Conservation (phyloP, 92 coral and sea anemone genomes). For the Pocillopora grandis region DNA sequence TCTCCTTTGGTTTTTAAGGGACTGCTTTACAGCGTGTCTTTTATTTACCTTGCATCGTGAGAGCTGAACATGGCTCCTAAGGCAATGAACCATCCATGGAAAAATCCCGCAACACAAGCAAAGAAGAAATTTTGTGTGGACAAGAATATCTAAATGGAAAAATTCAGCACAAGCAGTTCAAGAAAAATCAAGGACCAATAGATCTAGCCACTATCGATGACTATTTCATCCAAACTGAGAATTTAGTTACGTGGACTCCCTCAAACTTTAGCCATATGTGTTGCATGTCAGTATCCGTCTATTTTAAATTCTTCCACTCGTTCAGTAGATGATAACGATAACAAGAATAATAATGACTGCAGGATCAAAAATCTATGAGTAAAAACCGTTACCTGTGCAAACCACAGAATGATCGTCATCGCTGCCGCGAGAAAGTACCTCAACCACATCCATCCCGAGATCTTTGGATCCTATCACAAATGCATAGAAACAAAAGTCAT, state of each 20-base stretch:
- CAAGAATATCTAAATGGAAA: conserved; percentile 44
- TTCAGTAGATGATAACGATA: no score
- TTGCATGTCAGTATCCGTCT: no score
- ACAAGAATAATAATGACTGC: background rate
- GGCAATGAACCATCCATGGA: conserved; percentile 62
- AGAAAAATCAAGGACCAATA: no score
- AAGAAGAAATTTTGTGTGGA: conserved; percentile 44
- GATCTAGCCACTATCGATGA: no score
- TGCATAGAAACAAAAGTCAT: background rate
- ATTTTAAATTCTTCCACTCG: no score
- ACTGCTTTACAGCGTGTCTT: no score
- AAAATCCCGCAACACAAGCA: conserved; percentile 53
- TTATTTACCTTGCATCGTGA: conserved; percentile 74
- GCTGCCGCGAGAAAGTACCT: conserved; percentile 45
- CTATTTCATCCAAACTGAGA: no score
- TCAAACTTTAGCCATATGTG: no score
- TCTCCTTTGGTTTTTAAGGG: no score
- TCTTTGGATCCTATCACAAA: conserved; percentile 67
- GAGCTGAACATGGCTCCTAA: conserved; percentile 43
- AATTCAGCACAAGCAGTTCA: background rate
- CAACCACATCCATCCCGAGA: conserved; percentile 75
- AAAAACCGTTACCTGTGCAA: conserved; percentile 53
- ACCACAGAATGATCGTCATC: conserved; percentile 40
- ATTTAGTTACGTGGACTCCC: no score
- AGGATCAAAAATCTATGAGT: background rate